These are phyloP conservation scores for Diaphora mendica DNA, from an alignment of 2,888 invertebrate genomes.

Conservation along the genomic window DNA sequence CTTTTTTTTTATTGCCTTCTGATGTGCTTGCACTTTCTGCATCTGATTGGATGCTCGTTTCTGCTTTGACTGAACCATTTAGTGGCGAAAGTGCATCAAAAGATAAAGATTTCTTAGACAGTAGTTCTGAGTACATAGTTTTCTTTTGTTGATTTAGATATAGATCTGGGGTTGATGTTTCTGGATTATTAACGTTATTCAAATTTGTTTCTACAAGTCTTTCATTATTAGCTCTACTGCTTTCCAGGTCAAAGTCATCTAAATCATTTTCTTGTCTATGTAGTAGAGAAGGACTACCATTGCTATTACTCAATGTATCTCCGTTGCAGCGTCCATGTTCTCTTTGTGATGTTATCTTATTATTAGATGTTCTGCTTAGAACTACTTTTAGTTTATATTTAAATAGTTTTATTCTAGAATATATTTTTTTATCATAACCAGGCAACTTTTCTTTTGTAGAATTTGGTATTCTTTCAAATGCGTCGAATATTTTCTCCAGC, in stretches of 20 bases:
- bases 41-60: slow-evolving; percentile 59
- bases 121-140: slow-evolving; percentile 64
- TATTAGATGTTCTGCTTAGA: slow-evolving; percentile 75
- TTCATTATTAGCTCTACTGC: slow-evolving; percentile 52
- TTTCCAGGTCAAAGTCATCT: slow-evolving; percentile 63
- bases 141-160: slow-evolving; percentile 55
- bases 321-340: slow-evolving; percentile 41
- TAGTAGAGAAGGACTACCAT: slow-evolving; percentile 55
- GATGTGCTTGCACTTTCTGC: slow-evolving; percentile 49
- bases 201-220: slow-evolving; percentile 29
- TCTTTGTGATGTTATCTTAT: slow-evolving; percentile 40
- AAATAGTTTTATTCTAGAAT: slow-evolving; percentile 85
- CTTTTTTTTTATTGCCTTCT: slow-evolving; percentile 67
- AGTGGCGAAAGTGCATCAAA: slow-evolving; percentile 67
- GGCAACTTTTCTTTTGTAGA: slow-evolving; percentile 87
- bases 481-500: slow-evolving; percentile 87
- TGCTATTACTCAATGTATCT: slow-evolving; percentile 38
- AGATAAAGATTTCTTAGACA: slow-evolving; percentile 65
- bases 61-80: slow-evolving; percentile 53
- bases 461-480: slow-evolving; percentile 88
- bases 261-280: slow-evolving; percentile 58
- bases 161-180: slow-evolving; percentile 71
- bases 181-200: slow-evolving; percentile 21
- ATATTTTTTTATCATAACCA: slow-evolving; percentile 86
- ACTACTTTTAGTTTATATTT: slow-evolving; percentile 85